Percentiles rank a stretch among this genome's conserved stretches.
Evolutionary conservation across 2,797 vertebrate species (phyloP).

Genomic region (Rhadinocentrus ornatus): DNA sequence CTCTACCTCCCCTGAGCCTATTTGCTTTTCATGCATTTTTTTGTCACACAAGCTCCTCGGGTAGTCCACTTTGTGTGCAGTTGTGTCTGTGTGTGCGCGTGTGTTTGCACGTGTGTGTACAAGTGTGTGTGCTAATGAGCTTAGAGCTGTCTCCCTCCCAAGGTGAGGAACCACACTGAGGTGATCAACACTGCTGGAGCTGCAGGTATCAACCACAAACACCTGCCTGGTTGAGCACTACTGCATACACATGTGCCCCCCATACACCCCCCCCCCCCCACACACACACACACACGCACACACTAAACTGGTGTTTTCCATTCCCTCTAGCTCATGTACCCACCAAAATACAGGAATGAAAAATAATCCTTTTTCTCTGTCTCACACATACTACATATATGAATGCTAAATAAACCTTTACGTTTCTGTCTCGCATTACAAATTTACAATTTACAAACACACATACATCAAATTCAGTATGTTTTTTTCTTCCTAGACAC

Average conservation of each 20-base stretch:
- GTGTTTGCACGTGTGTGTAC: constrained; percentile 26
- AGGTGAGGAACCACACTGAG: constrained; percentile 74
- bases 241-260: constrained; percentile 23
- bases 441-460: constrained; percentile 26
- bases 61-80: constrained; percentile 26
- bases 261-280: neutral
- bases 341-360: constrained; percentile 12
- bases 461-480: constrained; percentile 36
- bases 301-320: constrained; percentile 11
- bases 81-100: constrained; percentile 9
- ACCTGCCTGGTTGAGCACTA: constrained; percentile 65
- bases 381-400: constrained; percentile 14
- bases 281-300: constrained; percentile 17
- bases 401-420: constrained; percentile 51
- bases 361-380: constrained; percentile 37
- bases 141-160: constrained; percentile 75
- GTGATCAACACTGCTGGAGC: constrained; percentile 74
- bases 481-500: constrained; percentile 35
- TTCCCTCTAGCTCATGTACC: constrained; percentile 4
- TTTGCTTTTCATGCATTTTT: constrained; percentile 34
- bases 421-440: constrained; percentile 34
- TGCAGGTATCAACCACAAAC: constrained; percentile 79
- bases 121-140: constrained; percentile 66
- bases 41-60: constrained; percentile 26
- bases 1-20: constrained; percentile 27